Evolutionary conservation across 1,140 invertebrate genomes (phyloP).

Genomic region (Andricus grossulariae): DNA sequence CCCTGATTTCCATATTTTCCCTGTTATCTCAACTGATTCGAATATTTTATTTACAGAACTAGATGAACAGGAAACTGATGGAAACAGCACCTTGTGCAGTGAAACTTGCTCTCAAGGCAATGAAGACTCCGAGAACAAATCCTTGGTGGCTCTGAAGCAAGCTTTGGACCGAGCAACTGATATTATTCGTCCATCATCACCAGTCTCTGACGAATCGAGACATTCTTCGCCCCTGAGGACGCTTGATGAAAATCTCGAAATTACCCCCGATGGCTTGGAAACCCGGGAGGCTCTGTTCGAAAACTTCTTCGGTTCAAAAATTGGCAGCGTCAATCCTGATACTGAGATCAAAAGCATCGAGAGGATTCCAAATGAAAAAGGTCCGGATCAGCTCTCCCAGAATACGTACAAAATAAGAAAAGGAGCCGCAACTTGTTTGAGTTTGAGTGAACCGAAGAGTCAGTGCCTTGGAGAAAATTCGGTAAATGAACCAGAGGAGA

Average conservation of each 20-base stretch:
- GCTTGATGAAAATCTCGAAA: conserved; percentile 25
- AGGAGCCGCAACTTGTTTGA: neutral
- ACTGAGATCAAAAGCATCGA: conserved; percentile 55
- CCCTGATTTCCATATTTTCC: too few species aligned
- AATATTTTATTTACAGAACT: too few species aligned
- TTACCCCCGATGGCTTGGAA: conserved; percentile 6
- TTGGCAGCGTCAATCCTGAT: conserved; percentile 19
- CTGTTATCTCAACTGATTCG: too few species aligned
- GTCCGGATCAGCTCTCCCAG: neutral
- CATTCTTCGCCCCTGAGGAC: conserved; percentile 14
- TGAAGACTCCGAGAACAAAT: conserved; percentile 34
- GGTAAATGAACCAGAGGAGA: neutral
- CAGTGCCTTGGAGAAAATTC: neutral
- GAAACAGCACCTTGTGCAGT: too few species aligned
- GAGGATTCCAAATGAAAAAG: conserved; percentile 32
- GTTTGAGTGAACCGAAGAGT: neutral
- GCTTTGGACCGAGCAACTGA: conserved; percentile 63
- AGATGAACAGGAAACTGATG: too few species aligned
- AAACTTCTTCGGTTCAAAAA: conserved; percentile 43
- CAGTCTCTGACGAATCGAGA: conserved; percentile 30
- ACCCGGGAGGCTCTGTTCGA: conserved; percentile 50
- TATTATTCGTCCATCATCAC: conserved; percentile 51
- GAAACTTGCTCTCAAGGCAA: neutral
- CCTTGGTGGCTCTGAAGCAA: conserved; percentile 54
- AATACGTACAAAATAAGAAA: neutral